These are phyloP conservation scores for Myocastor coypus DNA, from an alignment of 2,113 vertebrate species.

Conservation along the genomic window DNA sequence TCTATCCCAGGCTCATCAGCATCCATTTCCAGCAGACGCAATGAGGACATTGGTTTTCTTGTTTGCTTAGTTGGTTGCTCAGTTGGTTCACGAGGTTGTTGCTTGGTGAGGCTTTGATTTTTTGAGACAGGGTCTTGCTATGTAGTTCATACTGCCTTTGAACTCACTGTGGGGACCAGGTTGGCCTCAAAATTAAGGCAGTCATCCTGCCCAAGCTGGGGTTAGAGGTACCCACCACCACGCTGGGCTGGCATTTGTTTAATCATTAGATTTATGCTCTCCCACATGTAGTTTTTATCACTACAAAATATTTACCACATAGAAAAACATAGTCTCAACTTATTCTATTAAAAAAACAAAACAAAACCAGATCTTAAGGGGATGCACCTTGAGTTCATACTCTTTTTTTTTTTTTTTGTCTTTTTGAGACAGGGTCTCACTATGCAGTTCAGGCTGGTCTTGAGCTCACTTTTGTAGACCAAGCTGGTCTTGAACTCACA, in stretches of 20 bases:
- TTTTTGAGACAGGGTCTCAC: no score
- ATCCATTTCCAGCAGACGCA: neutral
- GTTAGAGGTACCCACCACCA: neutral
- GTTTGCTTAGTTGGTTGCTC: neutral
- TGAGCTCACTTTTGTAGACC: no score
- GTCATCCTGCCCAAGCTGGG: neutral
- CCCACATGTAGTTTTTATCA: neutral
- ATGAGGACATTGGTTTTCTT: neutral
- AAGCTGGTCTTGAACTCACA: no score
- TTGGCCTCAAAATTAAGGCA: neutral
- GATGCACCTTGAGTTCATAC: neutral
- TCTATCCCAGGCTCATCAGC: neutral
- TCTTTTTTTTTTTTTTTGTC: no score
- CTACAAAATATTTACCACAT: neutral
- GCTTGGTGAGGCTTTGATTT: neutral
- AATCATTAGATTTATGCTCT: neutral
- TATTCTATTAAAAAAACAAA: constrained; percentile 3
- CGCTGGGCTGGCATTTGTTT: neutral
- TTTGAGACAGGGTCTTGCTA: neutral
- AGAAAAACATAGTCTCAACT: neutral
- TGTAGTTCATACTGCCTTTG: neutral
- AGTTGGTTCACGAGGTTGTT: no score
- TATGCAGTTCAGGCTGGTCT: no score
- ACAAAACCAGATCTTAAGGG: neutral
- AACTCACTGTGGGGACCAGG: neutral